A percentile compares a stretch with the other conserved stretches of the same genome.
These are phyloP conservation scores for Philotrypesis tridentata DNA, from an alignment of 1,140 invertebrate genomes.

Conservation along the genomic window DNA sequence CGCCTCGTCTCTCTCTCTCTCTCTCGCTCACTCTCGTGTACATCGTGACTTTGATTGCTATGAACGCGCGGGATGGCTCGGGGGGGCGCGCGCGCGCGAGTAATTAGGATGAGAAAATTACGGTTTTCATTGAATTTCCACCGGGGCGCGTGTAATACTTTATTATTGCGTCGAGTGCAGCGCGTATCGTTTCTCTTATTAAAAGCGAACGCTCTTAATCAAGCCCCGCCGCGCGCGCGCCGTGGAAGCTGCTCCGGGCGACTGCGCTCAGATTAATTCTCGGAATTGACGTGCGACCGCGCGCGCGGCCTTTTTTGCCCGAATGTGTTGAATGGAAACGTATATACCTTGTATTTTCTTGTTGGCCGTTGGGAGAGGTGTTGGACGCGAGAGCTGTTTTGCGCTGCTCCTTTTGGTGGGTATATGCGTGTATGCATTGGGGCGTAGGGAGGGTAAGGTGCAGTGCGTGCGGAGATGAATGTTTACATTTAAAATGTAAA, in stretches of 20 bases:
- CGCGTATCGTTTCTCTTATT: conserved; percentile 18
- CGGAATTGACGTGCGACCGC: conserved; percentile 4
- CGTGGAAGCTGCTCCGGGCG: neutral
- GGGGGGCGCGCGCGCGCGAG: neutral
- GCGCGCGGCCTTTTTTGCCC: too few relatives aligned
- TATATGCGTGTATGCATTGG: too few relatives aligned
- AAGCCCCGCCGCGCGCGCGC: too few relatives aligned
- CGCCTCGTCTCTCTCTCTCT: conserved; percentile 5
- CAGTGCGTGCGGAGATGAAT: too few relatives aligned
- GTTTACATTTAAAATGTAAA: too few relatives aligned
- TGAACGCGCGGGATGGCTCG: too few relatives aligned
- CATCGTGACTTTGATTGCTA: conserved; percentile 32
- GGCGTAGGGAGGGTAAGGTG: too few relatives aligned
- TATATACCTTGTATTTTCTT: neutral
- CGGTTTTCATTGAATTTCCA: conserved; percentile 37
- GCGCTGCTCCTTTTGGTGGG: too few relatives aligned
- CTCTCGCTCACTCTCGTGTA: too few relatives aligned
- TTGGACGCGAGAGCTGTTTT: too few relatives aligned
- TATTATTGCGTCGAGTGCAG: conserved; percentile 24
- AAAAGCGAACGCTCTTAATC: conserved; percentile 30
- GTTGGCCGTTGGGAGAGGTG: neutral
- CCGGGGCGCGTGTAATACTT: conserved; percentile 24
- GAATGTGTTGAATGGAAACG: neutral
- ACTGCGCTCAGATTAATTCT: conserved; percentile 17
- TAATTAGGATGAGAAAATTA: conserved; percentile 46